A percentile compares a stretch with the other conserved stretches of the same genome.
These are phyloP conservation scores for Dromas ardeola DNA, from an alignment of 2,113 vertebrate species.

Conservation along the genomic window DNA sequence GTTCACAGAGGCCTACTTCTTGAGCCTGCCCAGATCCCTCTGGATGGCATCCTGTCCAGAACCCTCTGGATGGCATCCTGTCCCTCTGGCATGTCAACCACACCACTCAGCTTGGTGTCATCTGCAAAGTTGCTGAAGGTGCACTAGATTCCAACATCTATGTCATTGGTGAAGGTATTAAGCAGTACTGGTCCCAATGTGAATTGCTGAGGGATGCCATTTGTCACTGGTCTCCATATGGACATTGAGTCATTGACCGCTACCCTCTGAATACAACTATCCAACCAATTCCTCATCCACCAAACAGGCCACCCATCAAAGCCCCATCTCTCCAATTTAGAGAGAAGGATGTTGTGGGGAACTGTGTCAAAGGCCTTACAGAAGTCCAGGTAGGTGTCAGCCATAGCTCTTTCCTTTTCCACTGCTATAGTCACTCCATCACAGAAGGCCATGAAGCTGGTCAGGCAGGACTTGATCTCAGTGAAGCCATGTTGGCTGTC, in stretches of 20 bases:
- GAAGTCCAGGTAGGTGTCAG: background rate
- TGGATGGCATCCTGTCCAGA: background rate
- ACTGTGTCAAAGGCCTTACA: background rate
- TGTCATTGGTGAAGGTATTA: background rate
- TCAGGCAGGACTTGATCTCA: background rate
- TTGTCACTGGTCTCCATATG: background rate
- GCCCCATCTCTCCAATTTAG: background rate
- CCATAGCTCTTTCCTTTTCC: background rate
- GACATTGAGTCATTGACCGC: background rate
- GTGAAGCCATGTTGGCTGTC: background rate
- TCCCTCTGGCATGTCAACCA: background rate
- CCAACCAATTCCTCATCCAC: background rate
- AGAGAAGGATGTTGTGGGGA: background rate
- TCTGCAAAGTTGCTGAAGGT: background rate
- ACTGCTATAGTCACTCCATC: background rate
- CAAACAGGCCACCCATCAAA: background rate
- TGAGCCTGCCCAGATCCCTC: background rate
- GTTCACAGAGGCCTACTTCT: background rate
- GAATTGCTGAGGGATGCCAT: background rate
- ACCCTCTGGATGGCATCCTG: background rate
- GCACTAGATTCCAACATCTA: background rate
- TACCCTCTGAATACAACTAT: background rate
- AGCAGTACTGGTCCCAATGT: background rate
- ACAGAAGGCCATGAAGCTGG: background rate
- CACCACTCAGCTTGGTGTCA: background rate